These are phyloP conservation scores for Daboia siamensis DNA, from an alignment of 2,113 vertebrate genomes.

Conservation along the genomic window DNA sequence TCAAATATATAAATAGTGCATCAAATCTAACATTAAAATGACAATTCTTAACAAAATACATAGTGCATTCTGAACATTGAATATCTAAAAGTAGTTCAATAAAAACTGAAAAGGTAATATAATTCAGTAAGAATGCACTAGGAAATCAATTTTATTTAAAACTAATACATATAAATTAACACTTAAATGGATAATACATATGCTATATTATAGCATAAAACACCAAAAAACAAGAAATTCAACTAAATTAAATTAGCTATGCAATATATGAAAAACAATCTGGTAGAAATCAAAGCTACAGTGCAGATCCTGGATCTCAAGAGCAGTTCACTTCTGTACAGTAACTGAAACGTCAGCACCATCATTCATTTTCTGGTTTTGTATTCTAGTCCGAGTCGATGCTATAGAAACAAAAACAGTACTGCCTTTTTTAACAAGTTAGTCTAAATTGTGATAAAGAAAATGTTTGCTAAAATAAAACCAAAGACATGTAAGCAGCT, in stretches of 20 bases:
- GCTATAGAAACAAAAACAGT: conserved; percentile 64
- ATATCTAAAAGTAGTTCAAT: conserved; percentile 39
- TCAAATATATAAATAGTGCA: conserved; percentile 52
- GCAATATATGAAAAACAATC: conserved; percentile 27
- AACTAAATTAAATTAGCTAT: conserved; percentile 49
- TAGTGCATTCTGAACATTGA: conserved; percentile 62
- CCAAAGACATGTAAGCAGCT: not conserved
- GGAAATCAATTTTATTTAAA: conserved; percentile 54
- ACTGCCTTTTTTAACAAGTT: not conserved
- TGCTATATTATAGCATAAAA: conserved; percentile 66
- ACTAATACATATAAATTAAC: conserved; percentile 72
- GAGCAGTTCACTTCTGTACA: conserved; percentile 70
- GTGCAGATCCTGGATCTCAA: conserved; percentile 40
- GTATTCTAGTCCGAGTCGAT: conserved; percentile 90
- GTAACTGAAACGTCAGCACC: conserved; percentile 75
- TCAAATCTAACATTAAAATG: conserved; percentile 56
- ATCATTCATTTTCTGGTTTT: conserved; percentile 93
- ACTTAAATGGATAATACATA: conserved; percentile 67
- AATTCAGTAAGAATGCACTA: conserved; percentile 49
- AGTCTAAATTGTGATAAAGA: not conserved
- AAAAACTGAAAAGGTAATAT: conserved; percentile 43
- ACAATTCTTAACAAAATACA: conserved; percentile 57
- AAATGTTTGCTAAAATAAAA: not conserved
- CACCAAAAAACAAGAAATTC: conserved; percentile 36
- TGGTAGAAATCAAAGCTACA: conserved; percentile 14